Evolutionary conservation across 1,140 invertebrate species (phyloP), one percentile per base, ranked within the genome.

Genomic region (Aphaenogaster rudis): DNA sequence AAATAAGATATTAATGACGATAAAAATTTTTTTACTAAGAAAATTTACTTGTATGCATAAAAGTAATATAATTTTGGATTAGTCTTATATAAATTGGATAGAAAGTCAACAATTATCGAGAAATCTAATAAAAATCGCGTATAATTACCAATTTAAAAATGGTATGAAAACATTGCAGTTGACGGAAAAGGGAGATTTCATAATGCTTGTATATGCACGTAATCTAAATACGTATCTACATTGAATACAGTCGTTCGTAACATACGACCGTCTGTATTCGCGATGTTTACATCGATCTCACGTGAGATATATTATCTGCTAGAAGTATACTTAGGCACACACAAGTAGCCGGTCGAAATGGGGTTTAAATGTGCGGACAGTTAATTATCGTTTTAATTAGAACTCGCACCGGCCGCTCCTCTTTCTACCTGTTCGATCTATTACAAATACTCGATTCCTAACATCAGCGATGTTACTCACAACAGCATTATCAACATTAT

Each of bases 351-450:
- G 13, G 8, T n/a, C 33, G n/a, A 61, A 63, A 28, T 36, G 33
- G 7, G 5, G 52, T 84, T 67, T 84, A 88, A 86, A 85, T 88
- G 59, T 28, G 15, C 64, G 15, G 36, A 66, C 63, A n/a, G 72
- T 71, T 78, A 88, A 88, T 88, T 88, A 86, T 67, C 21, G 63
- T 86, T 88, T 88, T 77, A 86, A 88, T 88, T 88, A 86, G 71
- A 86, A 86, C 54, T 66, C 33, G 15, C 52, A 21, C 36, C n/a
- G 6, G n/a, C 72, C 54, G 13, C 36, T 57, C 28, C 52, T 59
- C 59, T 72, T 80, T 61, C 50, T 54, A 50, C 2, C 15, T 50
- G 42, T 52, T 9, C n/a, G 39, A 74, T 72, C 8, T 28, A 36
- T 1, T 9, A 13, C 7, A 5, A 4, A 4, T 48, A 11, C 5